phyloP scores from a whole-genome alignment of 2,113 vertebrate genomes.

The Climacteris rufus region DNA sequence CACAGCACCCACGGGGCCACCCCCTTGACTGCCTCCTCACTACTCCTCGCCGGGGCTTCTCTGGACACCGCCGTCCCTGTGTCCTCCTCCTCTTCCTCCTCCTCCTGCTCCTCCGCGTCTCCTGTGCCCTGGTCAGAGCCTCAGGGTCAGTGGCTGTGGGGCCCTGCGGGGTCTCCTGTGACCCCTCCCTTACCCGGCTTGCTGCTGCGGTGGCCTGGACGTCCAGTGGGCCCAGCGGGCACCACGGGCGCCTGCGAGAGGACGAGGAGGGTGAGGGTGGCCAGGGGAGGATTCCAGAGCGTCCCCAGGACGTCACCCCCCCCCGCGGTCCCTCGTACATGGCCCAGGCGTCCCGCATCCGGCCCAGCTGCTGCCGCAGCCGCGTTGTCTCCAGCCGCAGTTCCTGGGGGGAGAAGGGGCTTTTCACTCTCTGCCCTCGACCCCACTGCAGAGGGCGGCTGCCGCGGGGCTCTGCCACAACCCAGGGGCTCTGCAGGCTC shows the following conservation, averaged over 20 bases:
- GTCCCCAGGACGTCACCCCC: fast-evolving
- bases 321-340: fast-evolving
- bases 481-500: background rate
- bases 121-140: background rate
- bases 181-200: background rate
- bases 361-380: background rate
- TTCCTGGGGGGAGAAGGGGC: background rate
- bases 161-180: background rate
- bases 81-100: background rate
- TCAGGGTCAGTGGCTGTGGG: background rate
- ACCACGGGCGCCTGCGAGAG: background rate
- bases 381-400: background rate
- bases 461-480: background rate
- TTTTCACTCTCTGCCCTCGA: background rate
- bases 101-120: background rate
- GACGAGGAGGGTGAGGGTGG: background rate
- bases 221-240: fast-evolving
- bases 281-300: fast-evolving
- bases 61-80: fast-evolving
- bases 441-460: no score
- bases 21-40: fast-evolving
- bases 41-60: fast-evolving
- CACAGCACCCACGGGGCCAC: fast-evolving
- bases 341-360: background rate
- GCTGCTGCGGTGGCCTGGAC: fast-evolving